Evolutionary conservation across 2,888 invertebrate species (phyloP), one percentile per base, ranked within the genome.

Genomic region (Hirtodrosophila trivittata): DNA sequence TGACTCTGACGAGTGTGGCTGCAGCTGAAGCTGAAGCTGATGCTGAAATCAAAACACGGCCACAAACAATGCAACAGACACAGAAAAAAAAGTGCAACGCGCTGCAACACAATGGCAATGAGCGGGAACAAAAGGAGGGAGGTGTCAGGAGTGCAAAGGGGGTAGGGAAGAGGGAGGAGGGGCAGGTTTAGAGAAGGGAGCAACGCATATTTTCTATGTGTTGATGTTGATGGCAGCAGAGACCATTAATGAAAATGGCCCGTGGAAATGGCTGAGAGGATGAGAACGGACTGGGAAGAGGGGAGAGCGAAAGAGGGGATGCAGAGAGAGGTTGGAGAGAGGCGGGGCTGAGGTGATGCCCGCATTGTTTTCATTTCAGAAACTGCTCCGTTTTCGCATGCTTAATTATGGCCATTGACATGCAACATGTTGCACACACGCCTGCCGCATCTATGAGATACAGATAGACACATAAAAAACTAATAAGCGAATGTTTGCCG

Each of bases 331-430:
- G 35, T 21, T 26, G 16, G 4, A 9, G 47, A 37, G 35, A 10
- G 50, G 50, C 39, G 38, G 14, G 37, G 32, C 35, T 54, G 38
- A 33, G 32, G 28, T 45, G 50, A 13, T 76, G 71, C 37, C 63
- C 83, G 80, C 85, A 86, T 82, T 86, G 84, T 82, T 86, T 84
- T 86, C 77, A 73, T 84, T 82, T 76, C 57, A 55, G 63, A 65
- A 66, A 69, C 64, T 76, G 85, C 86, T 77, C 50, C 62, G 64
- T 75, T 86, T 83, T 84, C 86, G 86, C 87, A 87, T 77, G 83
- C 77, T 82, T 87, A 84, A 84, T 87, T 85, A 84, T 87, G 80
- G 77, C 75, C 77, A 87, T 87, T 87, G 84, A 87, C 84, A 86
- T 87, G 87, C 84, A 87, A 85, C 83, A 69, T 82, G 80, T 83